These are phyloP conservation scores for Philotrypesis tridentata DNA, from an alignment of 1,140 invertebrate species.

Conservation along the genomic window DNA sequence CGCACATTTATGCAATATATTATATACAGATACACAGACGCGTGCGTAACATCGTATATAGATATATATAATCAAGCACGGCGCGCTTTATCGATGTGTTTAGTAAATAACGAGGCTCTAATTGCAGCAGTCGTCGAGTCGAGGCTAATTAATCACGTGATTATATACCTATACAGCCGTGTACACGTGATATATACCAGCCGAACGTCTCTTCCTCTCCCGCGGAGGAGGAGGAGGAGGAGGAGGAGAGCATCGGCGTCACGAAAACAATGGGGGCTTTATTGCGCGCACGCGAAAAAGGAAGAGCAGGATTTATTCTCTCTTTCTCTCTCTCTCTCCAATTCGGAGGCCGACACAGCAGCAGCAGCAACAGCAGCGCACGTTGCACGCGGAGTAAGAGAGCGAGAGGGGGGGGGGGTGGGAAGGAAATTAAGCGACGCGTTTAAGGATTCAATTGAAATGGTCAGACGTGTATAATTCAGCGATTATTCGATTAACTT, in stretches of 20 bases:
- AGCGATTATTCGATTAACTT: not conserved
- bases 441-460: not conserved
- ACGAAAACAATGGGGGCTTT: not conserved
- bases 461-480: not conserved
- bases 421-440: not conserved
- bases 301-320: not conserved
- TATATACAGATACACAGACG: too few relatives aligned
- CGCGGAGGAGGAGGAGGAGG: too few relatives aligned
- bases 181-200: too few relatives aligned
- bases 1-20: too few relatives aligned
- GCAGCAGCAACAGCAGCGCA: too few relatives aligned
- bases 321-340: too few relatives aligned
- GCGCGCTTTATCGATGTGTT: constrained; percentile 19
- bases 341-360: not conserved
- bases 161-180: not conserved
- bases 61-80: constrained; percentile 32
- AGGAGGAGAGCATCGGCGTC: too few relatives aligned
- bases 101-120: constrained; percentile 41
- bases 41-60: too few relatives aligned
- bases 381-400: too few relatives aligned
- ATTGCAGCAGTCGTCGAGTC: not conserved
- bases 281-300: not conserved
- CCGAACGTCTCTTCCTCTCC: too few relatives aligned
- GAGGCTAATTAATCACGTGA: constrained; percentile 34
- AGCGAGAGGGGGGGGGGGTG: too few relatives aligned